A percentile compares a stretch with the other conserved stretches of the same genome.
These are phyloP conservation scores for Philopedon plagiatum DNA, from an alignment of 2,888 invertebrate genomes.

Conservation along the genomic window DNA sequence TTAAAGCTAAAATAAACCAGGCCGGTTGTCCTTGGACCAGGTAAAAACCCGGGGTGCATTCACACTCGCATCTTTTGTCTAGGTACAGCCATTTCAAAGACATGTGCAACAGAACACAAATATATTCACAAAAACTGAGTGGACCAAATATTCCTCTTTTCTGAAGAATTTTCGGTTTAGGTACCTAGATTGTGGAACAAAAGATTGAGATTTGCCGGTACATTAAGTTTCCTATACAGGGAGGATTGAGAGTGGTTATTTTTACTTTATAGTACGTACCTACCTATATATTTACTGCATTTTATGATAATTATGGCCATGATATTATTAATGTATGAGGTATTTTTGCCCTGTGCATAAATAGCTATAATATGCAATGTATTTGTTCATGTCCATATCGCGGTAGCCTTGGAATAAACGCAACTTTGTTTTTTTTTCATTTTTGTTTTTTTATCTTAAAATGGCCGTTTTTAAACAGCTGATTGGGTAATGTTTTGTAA, in stretches of 20 bases:
- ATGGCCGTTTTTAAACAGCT: not conserved
- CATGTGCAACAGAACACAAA: slow-evolving; percentile 27
- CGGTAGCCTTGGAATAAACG: not conserved
- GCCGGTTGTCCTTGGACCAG: slow-evolving; percentile 64
- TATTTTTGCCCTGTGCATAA: not conserved
- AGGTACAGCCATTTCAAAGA: slow-evolving; percentile 36
- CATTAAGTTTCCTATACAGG: not conserved
- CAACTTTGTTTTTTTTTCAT: not conserved
- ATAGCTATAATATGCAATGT: not conserved
- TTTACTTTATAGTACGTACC: too few relatives aligned
- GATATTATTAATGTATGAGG: not conserved
- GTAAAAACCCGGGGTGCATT: slow-evolving; percentile 40
- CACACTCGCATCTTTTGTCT: slow-evolving; percentile 37
- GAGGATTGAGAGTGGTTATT: not conserved
- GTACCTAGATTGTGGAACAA: slow-evolving; percentile 2
- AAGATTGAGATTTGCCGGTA: slow-evolving; percentile 2
- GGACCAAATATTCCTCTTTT: slow-evolving; percentile 4
- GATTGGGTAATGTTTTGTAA: not conserved
- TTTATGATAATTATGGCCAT: not conserved
- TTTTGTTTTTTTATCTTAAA: not conserved
- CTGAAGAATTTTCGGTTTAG: slow-evolving; percentile 6
- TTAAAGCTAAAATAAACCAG: slow-evolving; percentile 37
- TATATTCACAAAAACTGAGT: slow-evolving; percentile 11
- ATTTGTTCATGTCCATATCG: not conserved
- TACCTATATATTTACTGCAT: too few relatives aligned